Evolutionary conservation across 2,797 vertebrate genomes (phyloP).

Genomic region (Lophius americanus): DNA sequence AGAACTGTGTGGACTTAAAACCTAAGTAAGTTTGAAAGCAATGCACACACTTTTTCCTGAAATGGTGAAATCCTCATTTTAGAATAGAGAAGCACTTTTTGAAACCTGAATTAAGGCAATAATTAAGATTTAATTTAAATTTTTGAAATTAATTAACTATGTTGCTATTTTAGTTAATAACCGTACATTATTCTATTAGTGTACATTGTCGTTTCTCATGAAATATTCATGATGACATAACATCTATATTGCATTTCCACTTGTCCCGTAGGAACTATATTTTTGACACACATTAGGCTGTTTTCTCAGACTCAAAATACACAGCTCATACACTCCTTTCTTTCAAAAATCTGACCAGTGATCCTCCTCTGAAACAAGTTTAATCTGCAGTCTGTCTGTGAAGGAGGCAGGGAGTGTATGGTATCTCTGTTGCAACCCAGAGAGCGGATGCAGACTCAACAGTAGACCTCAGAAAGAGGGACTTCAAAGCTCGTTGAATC

Average conservation of each 20-base stretch:
- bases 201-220: constrained; percentile 61
- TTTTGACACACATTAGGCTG: constrained; percentile 70
- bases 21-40: constrained; percentile 5
- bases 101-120: neutral
- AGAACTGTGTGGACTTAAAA: constrained; percentile 17
- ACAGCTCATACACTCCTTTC: constrained; percentile 19
- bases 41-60: constrained; percentile 3
- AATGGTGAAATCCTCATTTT: constrained; percentile 23
- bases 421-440: constrained; percentile 47
- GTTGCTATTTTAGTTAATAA: constrained; percentile 42
- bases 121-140: constrained; percentile 30
- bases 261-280: constrained; percentile 67
- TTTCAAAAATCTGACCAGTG: constrained; percentile 45
- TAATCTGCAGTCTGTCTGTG: constrained; percentile 38
- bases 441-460: constrained; percentile 60
- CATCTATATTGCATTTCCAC: constrained; percentile 77
- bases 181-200: constrained; percentile 59
- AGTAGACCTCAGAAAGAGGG: constrained; percentile 45
- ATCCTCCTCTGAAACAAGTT: constrained; percentile 45
- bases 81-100: constrained; percentile 12
- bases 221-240: constrained; percentile 70
- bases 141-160: constrained; percentile 42
- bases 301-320: constrained; percentile 27
- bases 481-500: constrained; percentile 41
- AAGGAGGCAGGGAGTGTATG: constrained; percentile 23